These are phyloP conservation scores for Odontothrips loti DNA, from an alignment of 2,888 invertebrate species.

Conservation along the genomic window DNA sequence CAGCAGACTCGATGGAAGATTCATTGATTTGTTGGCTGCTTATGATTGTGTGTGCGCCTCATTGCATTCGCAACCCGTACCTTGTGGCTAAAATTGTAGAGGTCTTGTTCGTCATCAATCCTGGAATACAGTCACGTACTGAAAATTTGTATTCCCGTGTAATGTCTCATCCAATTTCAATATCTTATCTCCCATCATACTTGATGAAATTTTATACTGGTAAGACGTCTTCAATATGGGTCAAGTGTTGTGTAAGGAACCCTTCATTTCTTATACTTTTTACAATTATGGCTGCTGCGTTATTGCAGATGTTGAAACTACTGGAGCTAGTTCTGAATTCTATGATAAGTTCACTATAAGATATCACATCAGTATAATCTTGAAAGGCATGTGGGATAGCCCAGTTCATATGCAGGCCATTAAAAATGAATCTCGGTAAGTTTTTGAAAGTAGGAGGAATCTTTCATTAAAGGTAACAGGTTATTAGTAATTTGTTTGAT, in stretches of 20 bases:
- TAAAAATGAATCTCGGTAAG: slow-evolving; percentile 75
- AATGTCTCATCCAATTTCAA: slow-evolving; percentile 82
- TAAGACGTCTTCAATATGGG: slow-evolving; percentile 38
- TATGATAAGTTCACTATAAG: slow-evolving; percentile 99
- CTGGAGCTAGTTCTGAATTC: slow-evolving; percentile 96
- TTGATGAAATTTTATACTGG: slow-evolving; percentile 96
- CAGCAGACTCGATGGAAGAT: slow-evolving; percentile 73
- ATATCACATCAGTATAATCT: slow-evolving; percentile 94
- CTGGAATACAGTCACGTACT: slow-evolving; percentile 48
- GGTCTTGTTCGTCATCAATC: slow-evolving; percentile 57
- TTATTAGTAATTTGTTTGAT: slow-evolving; percentile 27
- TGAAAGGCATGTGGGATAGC: slow-evolving; percentile 94
- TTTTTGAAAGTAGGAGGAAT: slow-evolving; percentile 28
- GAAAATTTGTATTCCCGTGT: slow-evolving; percentile 66
- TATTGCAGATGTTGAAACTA: slow-evolving; percentile 80
- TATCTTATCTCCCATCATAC: slow-evolving; percentile 76
- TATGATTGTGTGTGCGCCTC: slow-evolving; percentile 82
- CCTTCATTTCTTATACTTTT: neutral
- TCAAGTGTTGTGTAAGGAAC: slow-evolving; percentile 5
- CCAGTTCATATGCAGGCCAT: slow-evolving; percentile 81
- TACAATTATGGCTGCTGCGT: neutral
- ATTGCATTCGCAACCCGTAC: slow-evolving; percentile 93
- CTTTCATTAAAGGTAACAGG: too few species aligned
- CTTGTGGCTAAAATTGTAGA: slow-evolving; percentile 94
- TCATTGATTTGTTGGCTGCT: slow-evolving; percentile 84